Evolutionary conservation across 2,113 vertebrate genomes (phyloP), one percentile per base, ranked within the genome.

Genomic region (Pyrgilauda ruficollis): DNA sequence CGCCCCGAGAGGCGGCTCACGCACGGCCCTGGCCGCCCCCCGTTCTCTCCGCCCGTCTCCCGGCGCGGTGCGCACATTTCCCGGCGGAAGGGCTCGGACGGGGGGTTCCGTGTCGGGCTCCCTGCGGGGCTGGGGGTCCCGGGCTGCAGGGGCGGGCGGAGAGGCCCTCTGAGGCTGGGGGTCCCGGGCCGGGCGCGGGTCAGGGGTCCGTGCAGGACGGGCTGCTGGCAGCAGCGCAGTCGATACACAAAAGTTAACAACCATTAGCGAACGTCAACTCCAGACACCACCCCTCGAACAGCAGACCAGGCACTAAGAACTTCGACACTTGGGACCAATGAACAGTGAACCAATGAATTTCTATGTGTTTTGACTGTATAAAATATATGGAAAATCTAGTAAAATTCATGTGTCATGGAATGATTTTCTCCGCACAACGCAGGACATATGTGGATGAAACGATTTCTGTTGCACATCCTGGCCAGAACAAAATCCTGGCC

Each of bases 201-300:
- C 1, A 0, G 44, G 15, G 50, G 16, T 19, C 10, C 39, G 0
- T 23, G 39, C 49, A 5, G 66, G 75, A 41, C 11, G 14, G 18
- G 21, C 30, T 24, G 1, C 68, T 44, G 33, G 27, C 17, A 27
- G 6, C 4, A 39, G 39, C 14, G 14, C 67, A 44, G 33, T 35
- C 46, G 27, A 19, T 21, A 9, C 39, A 31, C 67, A 14, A 31
- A 35, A 13, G 3, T 7, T 46, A 46, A 53, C 18, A 6, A 46
- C 27, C 27, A 6, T 9, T 7, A 28, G 27, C 0, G 27, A 63
- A 2, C 68, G 15, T 10, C 58, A 33, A 0, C 23, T 55, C n/a
- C 18, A 23, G 49, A n/a, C n/a, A 33, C 11, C 41, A 4, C 19
- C 15, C 16, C 41, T 46, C 7, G 3, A 14, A 12, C 1, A 55